Evolutionary conservation across 1,140 invertebrate species (phyloP), one percentile per base, ranked within the genome.

Genomic region (Druon quercuslanigerum): DNA sequence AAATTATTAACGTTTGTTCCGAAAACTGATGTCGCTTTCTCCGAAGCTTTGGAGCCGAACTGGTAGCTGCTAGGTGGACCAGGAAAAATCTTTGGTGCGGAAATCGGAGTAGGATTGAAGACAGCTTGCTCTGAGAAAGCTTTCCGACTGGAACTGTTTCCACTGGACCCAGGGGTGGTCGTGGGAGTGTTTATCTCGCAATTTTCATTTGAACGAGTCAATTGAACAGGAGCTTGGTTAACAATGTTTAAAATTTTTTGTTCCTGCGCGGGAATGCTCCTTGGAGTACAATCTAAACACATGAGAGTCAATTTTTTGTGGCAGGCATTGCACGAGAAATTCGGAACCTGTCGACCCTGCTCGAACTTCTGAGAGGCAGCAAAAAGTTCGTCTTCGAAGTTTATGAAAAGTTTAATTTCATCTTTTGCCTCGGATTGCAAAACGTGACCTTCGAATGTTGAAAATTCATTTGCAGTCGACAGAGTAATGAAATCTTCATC

Each of bases 181-280:
- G 14, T 40, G 2, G 6, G 3, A 33, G 17, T n/a, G 13, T 66
- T 66, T 66, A 0, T 7, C n/a, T 66, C 60, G 12, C 8, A 40
- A n/a, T 25, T 66, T 16, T n/a, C 25, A 33, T 66, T 33, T 66
- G 25, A 4, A 11, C 19, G 33, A 66, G 13, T 40, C 46, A 14
- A 40, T 9, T 66, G 33, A 14, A 25, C 14, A 12, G 13, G 16
- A 8, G 60, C 0, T 16, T 40, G 25, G n/a, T 66, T 33, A 66
- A n/a, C 33, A 66, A 66, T 66, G 16, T 66, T 66, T 46, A 66
- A 40, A 40, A 40, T 40, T 66, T 66, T 66, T 16, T 8, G 20
- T 25, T 66, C 60, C n/a, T 40, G 60, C 2, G 7, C 40, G n/a
- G 60, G 60, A 14, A 16, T 5, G 8, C 46, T 66, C 5, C 16